Conservation (phyloP, 2,888 invertebrate species). For the Dryobotodes eremita region DNA sequence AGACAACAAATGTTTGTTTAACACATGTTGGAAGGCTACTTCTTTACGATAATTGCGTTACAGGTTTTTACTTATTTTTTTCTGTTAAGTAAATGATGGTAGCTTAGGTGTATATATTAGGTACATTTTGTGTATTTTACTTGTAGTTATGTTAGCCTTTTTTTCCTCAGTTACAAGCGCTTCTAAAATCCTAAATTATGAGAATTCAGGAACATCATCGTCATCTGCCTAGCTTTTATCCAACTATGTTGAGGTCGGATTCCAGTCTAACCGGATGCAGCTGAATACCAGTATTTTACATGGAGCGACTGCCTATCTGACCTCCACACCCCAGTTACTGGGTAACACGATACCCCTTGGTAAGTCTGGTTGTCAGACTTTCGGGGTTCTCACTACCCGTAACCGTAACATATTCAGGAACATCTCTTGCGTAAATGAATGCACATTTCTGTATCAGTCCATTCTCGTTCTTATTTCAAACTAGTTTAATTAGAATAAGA, state of each 20-base stretch:
- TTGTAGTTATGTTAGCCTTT: not conserved
- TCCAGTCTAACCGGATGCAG: too few relatives aligned
- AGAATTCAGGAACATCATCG: not conserved
- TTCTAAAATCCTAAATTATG: not conserved
- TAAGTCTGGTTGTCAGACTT: too few relatives aligned
- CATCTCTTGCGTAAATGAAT: not conserved
- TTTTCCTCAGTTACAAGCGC: not conserved
- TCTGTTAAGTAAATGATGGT: not conserved
- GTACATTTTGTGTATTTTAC: not conserved
- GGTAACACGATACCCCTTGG: too few relatives aligned
- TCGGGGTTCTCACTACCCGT: too few relatives aligned
- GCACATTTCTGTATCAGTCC: constrained; percentile 5
- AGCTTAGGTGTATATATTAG: not conserved
- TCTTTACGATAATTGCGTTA: constrained; percentile 44
- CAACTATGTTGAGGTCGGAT: too few relatives aligned
- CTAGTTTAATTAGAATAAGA: constrained; percentile 41
- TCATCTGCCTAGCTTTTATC: too few relatives aligned
- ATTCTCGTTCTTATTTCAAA: constrained; percentile 21
- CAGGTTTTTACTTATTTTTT: constrained; percentile 8
- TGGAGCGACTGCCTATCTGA: too few relatives aligned
- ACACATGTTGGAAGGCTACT: constrained; percentile 34
- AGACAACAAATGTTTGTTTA: constrained; percentile 29
- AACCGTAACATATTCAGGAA: not conserved
- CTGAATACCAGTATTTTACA: too few relatives aligned
- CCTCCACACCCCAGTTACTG: too few relatives aligned